Base-by-base conservation (phyloP, 2,113 vertebrate species). In the Nansenia antarctica region DNA sequence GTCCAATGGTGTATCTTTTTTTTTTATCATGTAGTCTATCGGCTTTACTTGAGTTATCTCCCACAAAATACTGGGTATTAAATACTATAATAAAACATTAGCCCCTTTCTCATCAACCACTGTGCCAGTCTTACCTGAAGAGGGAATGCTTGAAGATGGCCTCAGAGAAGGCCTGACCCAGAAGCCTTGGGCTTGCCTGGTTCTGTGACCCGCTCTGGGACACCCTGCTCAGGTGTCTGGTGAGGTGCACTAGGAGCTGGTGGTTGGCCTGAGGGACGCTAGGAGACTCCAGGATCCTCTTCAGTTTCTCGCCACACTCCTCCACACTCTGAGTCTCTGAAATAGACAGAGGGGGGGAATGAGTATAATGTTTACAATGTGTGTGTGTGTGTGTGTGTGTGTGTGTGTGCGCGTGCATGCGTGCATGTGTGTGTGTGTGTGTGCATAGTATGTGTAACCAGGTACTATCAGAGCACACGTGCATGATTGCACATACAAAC, bases 221-320 rank as follows among this genome's bases (percentile, higher is more conserved):
- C 20, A 92, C 86, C 76, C 14, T 87, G 77, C 82, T 85, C 77
- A 93, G 88, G 80, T 94, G 92, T 2, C 18, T 74, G 72, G 67
- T 70, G 24, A 94, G 90, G 74, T 91, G 87, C 75, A 75, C 77
- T 75, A 94, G 84, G 29, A 94, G 87, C 76, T 91, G 89, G 1
- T 87, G 81, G 70, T 93, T 93, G 39, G 87, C 78, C 79, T 90
- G 92, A 0, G 92, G 91, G 66, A 94, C 67, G 39, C 88, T 89
- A 0, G 93, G 91, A 0, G 90, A 92, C 35, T 90, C 89, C 82
- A 94, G 84, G 75, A 95, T 87, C 71, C 71, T 87, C 87, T 87
- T 91, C 67, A 92, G 89, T 78, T 77, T 86, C 59, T 93, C 87
- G 11, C 92, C 92, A 0, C 92, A 92, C 52, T 94, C 93, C 69